Evolutionary conservation across 2,888 invertebrate genomes (phyloP).

Genomic region (Meganola albula): DNA sequence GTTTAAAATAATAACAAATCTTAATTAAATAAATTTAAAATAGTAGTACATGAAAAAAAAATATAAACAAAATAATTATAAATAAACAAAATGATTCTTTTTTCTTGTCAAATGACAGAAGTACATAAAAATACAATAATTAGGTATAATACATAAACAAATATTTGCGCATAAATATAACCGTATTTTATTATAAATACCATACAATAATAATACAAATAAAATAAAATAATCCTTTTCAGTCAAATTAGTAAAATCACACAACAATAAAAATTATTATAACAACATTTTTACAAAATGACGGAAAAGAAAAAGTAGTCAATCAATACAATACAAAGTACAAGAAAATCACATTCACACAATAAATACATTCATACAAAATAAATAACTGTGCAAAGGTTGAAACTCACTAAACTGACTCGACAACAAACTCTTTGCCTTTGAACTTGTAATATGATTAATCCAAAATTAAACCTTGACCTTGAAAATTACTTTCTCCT

Average conservation of each 20-base stretch:
- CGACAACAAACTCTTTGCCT: too few relatives aligned
- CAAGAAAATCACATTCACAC: constrained; percentile 26
- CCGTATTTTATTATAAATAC: constrained; percentile 18
- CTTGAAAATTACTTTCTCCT: too few relatives aligned
- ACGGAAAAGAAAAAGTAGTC: constrained; percentile 50
- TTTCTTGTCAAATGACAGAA: too few relatives aligned
- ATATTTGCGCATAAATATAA: constrained; percentile 13
- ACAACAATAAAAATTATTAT: constrained; percentile 17
- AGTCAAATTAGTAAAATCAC: constrained; percentile 44
- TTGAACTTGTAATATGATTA: too few relatives aligned
- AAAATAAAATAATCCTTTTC: constrained; percentile 48
- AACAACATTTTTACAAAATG: constrained; percentile 35
- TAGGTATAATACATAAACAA: constrained; percentile 8
- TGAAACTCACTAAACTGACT: too few relatives aligned
- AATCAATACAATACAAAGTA: constrained; percentile 14
- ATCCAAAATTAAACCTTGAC: too few relatives aligned
- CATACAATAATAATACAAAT: constrained; percentile 28
- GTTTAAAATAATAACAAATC: too few relatives aligned
- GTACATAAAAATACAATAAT: constrained; percentile 1
- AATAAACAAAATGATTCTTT: too few relatives aligned
- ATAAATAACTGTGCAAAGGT: too few relatives aligned
- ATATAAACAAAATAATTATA: constrained; percentile 12
- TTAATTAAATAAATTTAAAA: too few relatives aligned
- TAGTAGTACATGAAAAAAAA: constrained; percentile 16
- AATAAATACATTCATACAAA: constrained; percentile 44